Evolutionary conservation across 30 jellyfish, hydroid and myxozoan genomes (phyloP), one percentile per base, ranked within the genome.

Genomic region (Aurelia sp.): DNA sequence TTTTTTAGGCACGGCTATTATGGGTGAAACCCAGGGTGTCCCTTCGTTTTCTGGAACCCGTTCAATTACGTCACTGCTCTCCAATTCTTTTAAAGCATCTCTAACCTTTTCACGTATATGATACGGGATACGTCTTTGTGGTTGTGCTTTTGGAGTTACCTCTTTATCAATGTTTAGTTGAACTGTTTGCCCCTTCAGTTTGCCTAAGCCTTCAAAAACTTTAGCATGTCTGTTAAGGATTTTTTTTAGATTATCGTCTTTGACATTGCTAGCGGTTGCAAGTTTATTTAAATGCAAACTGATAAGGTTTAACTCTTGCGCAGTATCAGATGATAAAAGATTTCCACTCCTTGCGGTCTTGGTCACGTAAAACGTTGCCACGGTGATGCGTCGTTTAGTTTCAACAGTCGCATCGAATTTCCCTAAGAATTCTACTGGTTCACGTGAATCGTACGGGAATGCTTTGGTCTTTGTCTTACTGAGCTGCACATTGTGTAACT

Each of bases 1-100:
- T n/a, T 57, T 19, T 51, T 76, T 76, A 5, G 76, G 76, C 6
- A 61, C 81, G 31, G 67, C 76, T 13, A 76, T 80, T 19, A 76
- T 76, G 17, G 58, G 53, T 27, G 47, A 22, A 50, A 52, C 17
- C 88, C 88, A 76, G 38, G 81, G 76, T 5, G 81, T 76, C 16
- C 63, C 81, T 31, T 76, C 58, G 24, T 15, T 73, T 33, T n/a
- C 65, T 24, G 84, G 84, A 11, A 73, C 84, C 51, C 20, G 47
- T 38, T 73, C 84, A 4, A 73, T 76, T 4, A 76, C 53, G 35
- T 62, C 88, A 18, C 24, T 80, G 19, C 16, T 76, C 53, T 76
- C 88, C 62, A 76, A 27, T 35, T 52, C 65, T 76, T 55, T 5
- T 7, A 52, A 13, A 58, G 75, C 88, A 15, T 8, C 27, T 55